phyloP scores from a whole-genome alignment of 2,113 vertebrate genomes.

The Siniperca chuatsi region DNA sequence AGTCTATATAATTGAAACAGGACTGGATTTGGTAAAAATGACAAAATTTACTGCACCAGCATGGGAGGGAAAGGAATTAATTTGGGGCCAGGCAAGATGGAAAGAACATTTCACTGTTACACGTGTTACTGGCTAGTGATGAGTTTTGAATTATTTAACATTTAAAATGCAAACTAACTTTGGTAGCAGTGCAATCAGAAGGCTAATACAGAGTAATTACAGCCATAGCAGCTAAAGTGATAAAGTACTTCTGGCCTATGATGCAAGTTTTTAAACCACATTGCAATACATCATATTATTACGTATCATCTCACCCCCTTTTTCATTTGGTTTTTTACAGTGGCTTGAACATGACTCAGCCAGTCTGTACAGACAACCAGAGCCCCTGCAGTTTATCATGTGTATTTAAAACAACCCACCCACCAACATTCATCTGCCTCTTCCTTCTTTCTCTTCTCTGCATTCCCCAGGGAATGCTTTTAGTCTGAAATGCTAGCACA shows the following conservation, averaged over 20 bases:
- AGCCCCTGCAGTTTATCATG: constrained; percentile 25
- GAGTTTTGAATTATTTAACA: constrained; percentile 22
- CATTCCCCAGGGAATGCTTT: constrained; percentile 48
- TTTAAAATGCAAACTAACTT: not conserved
- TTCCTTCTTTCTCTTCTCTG: not conserved
- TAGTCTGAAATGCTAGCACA: constrained; percentile 45
- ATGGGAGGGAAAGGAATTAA: not conserved
- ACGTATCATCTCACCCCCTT: not conserved
- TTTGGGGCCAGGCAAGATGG: not conserved
- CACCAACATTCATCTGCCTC: constrained; percentile 36
- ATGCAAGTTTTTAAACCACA: constrained; percentile 9
- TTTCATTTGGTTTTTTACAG: constrained; percentile 9
- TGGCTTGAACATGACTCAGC: constrained; percentile 38
- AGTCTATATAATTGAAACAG: not conserved
- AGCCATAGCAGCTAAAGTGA: not conserved
- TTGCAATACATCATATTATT: not conserved
- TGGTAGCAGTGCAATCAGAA: not conserved
- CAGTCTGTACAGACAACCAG: not conserved
- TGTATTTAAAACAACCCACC: constrained; percentile 22
- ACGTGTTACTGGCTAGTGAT: not conserved
- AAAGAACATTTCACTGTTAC: not conserved
- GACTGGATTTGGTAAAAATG: not conserved
- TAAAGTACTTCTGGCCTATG: not conserved
- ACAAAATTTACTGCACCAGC: not conserved
- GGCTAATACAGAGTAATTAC: not conserved